Evolutionary conservation across 2,113 vertebrate genomes (phyloP), one percentile per base, ranked within the genome.

Genomic region (Actenoides hombroni): DNA sequence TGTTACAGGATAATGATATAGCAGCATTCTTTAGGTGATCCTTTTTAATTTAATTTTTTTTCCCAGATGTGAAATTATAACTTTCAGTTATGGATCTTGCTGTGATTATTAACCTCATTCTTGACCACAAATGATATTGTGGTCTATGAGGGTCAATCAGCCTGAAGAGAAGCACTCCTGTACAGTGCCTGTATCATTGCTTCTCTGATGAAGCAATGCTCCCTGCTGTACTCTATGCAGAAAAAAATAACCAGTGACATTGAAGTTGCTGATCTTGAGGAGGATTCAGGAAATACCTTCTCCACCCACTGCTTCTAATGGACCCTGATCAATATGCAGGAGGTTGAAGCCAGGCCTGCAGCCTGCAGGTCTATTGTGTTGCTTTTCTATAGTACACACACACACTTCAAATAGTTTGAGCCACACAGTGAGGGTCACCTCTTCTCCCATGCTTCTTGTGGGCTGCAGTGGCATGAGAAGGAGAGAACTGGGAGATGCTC

Each of bases 151-250:
- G 37, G 54, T 86, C 28, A 75, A 29, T 33, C 56, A 56, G 6
- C 24, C 73, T 3, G 1, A 88, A 71, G 26, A 71, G 29, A 29
- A 77, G 28, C 14, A 49, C 1, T 3, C 5, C 13, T 84, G 31
- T 68, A 40, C 21, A 35, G 13, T 35, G 26, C 8, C 33, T 53
- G 7, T 73, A 48, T 0, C 0, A 69, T 26, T 18, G 3, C 31
- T 65, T 77, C 33, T 51, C 44, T 49, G 24, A 69, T 40, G 59
- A 92, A 88, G 24, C 16, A 82, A 54, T 24, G 14, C 10, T 90
- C 26, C 16, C n/a, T 80, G 74, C 59, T 74, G 21, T 57, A n/a
- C 18, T 28, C 16, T 1, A 2, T 31, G 15, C 37, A 77, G 49
- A 10, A 90, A 83, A 83, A 81, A 61, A 39, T 28, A 83, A 17